Conservation (phyloP, 2,888 invertebrate genomes). For the Tholera decimalis region DNA sequence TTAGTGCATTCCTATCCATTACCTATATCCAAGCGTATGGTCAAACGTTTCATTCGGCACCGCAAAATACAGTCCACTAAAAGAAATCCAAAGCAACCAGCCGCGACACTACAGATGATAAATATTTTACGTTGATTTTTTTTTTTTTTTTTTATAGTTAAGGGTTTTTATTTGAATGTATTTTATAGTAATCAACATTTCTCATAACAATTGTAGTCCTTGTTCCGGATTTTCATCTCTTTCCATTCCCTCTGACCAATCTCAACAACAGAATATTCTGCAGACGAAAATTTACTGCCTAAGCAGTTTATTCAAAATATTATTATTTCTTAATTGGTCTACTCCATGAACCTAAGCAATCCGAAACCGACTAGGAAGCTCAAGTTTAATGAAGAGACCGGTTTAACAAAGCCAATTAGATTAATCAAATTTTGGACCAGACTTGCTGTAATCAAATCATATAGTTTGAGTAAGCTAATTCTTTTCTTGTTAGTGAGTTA, state of each 20-base stretch:
- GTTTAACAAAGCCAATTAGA: conserved; percentile 61
- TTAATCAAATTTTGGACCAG: conserved; percentile 55
- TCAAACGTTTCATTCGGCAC: too few relatives aligned
- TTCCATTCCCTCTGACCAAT: background rate
- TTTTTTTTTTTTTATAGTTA: too few relatives aligned
- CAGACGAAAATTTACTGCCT: conserved; percentile 1
- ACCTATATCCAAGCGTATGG: too few relatives aligned
- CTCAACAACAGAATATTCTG: background rate
- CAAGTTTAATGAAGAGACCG: conserved; percentile 46
- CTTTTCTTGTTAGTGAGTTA: conserved; percentile 49
- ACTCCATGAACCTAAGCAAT: conserved; percentile 46
- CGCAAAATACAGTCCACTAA: too few relatives aligned
- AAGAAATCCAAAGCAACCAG: too few relatives aligned
- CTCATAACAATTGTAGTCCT: too few relatives aligned
- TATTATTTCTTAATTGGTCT: conserved; percentile 36
- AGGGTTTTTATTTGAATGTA: too few relatives aligned
- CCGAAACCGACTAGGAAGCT: conserved; percentile 52
- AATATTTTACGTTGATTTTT: too few relatives aligned
- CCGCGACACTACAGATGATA: too few relatives aligned
- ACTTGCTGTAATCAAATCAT: conserved; percentile 58
- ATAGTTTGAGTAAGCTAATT: conserved; percentile 52
- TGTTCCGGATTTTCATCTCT: background rate
- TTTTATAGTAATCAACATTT: too few relatives aligned
- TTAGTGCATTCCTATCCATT: too few relatives aligned
- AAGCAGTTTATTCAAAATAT: conserved; percentile 32